Evolutionary conservation across 2,113 vertebrate genomes (phyloP).

Genomic region (Oophaga pumilio): DNA sequence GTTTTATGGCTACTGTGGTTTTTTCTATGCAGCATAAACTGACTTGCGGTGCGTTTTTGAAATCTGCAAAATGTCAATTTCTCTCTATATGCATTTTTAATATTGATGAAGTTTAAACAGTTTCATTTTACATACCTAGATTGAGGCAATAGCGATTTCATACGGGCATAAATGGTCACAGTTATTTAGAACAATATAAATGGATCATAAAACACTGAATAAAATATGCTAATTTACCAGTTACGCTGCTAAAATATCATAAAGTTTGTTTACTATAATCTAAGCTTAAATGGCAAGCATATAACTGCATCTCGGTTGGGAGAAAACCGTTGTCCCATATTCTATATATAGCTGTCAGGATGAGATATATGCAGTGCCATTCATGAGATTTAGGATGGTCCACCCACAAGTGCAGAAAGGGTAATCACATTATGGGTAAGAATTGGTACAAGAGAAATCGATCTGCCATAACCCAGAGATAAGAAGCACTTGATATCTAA

Average conservation of each 20-base stretch:
- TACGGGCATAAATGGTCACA: background rate
- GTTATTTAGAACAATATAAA: background rate
- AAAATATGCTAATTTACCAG: slow-evolving; percentile 33
- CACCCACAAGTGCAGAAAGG: background rate
- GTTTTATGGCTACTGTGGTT: too few relatives aligned
- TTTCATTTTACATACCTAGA: background rate
- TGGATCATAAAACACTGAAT: background rate
- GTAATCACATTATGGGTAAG: background rate
- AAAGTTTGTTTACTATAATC: slow-evolving; percentile 18
- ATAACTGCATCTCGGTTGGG: slow-evolving; percentile 9
- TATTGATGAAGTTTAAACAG: too few relatives aligned
- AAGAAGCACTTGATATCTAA: background rate
- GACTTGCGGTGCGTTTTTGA: too few relatives aligned
- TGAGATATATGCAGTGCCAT: background rate
- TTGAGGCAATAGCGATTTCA: too few relatives aligned
- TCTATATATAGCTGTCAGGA: slow-evolving; percentile 13
- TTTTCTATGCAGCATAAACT: too few relatives aligned
- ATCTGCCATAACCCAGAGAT: background rate
- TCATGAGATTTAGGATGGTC: background rate
- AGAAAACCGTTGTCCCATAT: slow-evolving; percentile 30
- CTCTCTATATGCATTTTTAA: too few relatives aligned
- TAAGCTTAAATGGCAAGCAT: slow-evolving; percentile 42
- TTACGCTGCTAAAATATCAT: background rate
- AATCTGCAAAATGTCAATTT: too few relatives aligned
- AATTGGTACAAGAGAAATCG: background rate